Base-by-base conservation (phyloP, 1,140 invertebrate genomes). In the Listronotus bonariensis region DNA sequence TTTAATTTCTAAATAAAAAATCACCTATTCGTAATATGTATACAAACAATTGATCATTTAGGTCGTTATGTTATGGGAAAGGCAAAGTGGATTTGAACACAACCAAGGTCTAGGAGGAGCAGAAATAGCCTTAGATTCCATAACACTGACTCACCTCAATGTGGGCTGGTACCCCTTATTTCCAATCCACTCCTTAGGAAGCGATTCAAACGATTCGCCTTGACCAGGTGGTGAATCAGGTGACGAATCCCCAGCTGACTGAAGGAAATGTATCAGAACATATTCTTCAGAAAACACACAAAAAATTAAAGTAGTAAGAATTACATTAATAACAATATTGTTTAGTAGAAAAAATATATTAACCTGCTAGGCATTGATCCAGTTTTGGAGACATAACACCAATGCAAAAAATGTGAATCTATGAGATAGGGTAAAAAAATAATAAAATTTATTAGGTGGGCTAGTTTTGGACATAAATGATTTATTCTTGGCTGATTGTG, bases 151-250 rank as follows among this genome's bases (percentile, higher is more conserved):
- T 12, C 87, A 89, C 74, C 83, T 91, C 48, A 91, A 89, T 18
- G 86, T 88, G 56, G 89, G 90, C 41, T 96, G 93, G 93, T 97
- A 96, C 80, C 91, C 91, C 67, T 82, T 97, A 52, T 94, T 93
- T 78, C 90, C 92, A 8, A 91, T 89, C 68, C 86, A 89, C 72
- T 87, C 86, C 32, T 80, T 88, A 17, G 86, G 86, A 45, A 86
- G 85, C 9, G 87, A 89, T 67, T 87, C 85, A 15, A 87, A 88
- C 61, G 88, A 89, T 75, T 89, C 88, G 61, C 88, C 88, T 80
- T 88, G 86, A 88, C 80, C 67, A 36, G 34, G 55, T 43, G 41
- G 45, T 18, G 43, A 57, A 6, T 52, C 62, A 20, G 38, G 36
- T n/a, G 56, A 59, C 36, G 57, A 68, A 45, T 68, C 53, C 15